A percentile compares a stretch with the other conserved stretches of the same genome.
Evolutionary conservation across 2,888 invertebrate species (phyloP).

Genomic region (Periphyllus acericola): DNA sequence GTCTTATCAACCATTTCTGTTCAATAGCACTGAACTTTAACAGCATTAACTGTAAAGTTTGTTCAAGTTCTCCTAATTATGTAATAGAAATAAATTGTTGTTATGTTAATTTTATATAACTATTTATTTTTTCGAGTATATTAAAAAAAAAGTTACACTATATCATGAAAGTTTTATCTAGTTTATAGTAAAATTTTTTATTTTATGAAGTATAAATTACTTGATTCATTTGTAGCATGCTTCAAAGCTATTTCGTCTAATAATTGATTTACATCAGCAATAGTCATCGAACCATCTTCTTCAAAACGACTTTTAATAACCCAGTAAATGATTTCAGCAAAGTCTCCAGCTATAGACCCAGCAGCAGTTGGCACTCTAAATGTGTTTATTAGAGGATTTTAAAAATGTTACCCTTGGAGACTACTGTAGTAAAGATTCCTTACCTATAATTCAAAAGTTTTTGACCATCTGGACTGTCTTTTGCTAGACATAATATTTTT

Average conservation of each 20-base stretch:
- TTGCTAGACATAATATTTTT: constrained; percentile 79
- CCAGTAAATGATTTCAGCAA: constrained; percentile 81
- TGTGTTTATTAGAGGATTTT: constrained; percentile 62
- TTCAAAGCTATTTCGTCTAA: constrained; percentile 80
- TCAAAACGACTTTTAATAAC: constrained; percentile 73
- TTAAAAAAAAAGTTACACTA: too few species aligned
- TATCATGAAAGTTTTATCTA: too few species aligned
- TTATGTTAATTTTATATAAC: not conserved
- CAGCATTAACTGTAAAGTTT: constrained; percentile 75
- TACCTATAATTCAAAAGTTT: constrained; percentile 70
- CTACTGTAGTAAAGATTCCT: not conserved
- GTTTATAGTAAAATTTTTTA: not conserved
- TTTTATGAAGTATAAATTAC: constrained; percentile 66
- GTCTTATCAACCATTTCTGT: constrained; percentile 89
- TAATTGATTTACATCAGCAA: constrained; percentile 78
- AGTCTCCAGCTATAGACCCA: constrained; percentile 74
- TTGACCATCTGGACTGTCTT: constrained; percentile 71
- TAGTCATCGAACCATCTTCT: constrained; percentile 70
- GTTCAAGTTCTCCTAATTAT: constrained; percentile 70
- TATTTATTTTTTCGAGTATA: not conserved
- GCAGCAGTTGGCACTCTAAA: constrained; percentile 70
- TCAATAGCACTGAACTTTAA: constrained; percentile 78
- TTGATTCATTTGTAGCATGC: constrained; percentile 73
- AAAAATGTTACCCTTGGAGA: not conserved
- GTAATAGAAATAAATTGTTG: constrained; percentile 41